Base-by-base conservation (phyloP, 2,888 invertebrate genomes). In the Orchestes rusci region DNA sequence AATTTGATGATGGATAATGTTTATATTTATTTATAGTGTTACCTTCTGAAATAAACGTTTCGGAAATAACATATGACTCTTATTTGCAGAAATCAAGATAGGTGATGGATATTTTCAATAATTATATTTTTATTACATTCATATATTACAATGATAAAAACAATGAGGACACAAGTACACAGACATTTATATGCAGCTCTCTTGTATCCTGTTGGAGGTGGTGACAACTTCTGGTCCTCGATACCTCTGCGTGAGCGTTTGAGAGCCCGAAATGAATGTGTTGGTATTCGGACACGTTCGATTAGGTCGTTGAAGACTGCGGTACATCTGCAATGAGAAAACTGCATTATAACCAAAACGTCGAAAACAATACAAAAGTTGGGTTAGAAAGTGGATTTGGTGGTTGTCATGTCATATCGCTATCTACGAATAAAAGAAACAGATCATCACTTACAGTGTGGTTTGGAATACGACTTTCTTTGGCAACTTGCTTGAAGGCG, bases 181-280 rank as follows among this genome's bases (percentile, higher is more conserved):
- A 10, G 23, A 23, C 5, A 39, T 68, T 80, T 85, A 88, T 82
- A 88, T 88, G 83, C 88, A 88, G 74, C 87, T 88, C 73, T 88
- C 88, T 70, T 88, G 88, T 71, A 88, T 87, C 63, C 86, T 79
- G 73, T 87, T 87, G 53, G 87, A 87, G 51, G 87, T 86, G 57
- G 88, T 88, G 53, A 88, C 86, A 56, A 88, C 85, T 70, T 88
- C 88, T 53, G 87, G 87, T 59, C 84, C 81, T 60, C 85, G 77
- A 55, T 85, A 77, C 69, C 85, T 85, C 61, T 84, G 84, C 50
- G 84, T 84, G 46, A 85, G 73, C 50, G 84, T 84, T 64, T 84
- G 84, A 63, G 84, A 80, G 60, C 84, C 84, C 10, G 71, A 66
- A 41, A 59, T 53, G 41, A 51, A 45, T 38, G 56, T 51, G 29